Conservation (phyloP, 30 jellyfish, hydroid and myxozoan genomes). For the Turritopsis rubra region DNA sequence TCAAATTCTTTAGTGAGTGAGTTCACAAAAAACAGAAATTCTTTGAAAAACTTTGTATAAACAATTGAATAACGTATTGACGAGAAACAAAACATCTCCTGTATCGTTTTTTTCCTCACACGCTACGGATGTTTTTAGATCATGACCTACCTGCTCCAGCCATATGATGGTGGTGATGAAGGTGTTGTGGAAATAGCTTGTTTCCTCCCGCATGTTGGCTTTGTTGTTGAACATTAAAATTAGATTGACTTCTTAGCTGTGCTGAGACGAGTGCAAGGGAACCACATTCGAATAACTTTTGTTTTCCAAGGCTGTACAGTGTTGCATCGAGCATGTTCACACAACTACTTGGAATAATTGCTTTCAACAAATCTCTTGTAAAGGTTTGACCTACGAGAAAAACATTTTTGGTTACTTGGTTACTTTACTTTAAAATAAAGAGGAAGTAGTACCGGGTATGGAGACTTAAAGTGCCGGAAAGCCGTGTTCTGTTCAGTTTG, state of each 20-base stretch:
- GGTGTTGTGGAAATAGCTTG: conserved; percentile 14
- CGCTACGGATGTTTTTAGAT: neutral
- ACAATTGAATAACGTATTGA: no score
- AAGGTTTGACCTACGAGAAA: conserved; percentile 46
- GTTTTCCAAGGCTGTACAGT: conserved; percentile 61
- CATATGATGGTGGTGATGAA: conserved; percentile 50
- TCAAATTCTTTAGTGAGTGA: no score
- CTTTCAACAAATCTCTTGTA: conserved; percentile 65
- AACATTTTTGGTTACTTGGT: neutral
- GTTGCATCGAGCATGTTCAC: conserved; percentile 62
- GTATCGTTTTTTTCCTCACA: neutral
- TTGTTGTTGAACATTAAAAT: neutral
- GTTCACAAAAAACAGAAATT: no score
- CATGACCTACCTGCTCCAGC: neutral
- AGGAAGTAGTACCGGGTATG: neutral
- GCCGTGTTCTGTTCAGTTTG: neutral
- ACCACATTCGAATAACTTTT: conserved; percentile 75
- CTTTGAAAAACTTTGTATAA: no score
- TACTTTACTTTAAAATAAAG: neutral
- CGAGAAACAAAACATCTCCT: neutral
- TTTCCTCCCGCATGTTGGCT: neutral
- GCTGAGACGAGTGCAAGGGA: conserved; percentile 46
- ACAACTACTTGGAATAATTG: conserved; percentile 73
- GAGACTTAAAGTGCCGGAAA: neutral
- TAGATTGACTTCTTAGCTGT: conserved; percentile 33